A percentile compares a stretch with the other conserved stretches of the same genome.
Conservation (phyloP, 1,140 invertebrate genomes). For the Galendromus occidentalis region DNA sequence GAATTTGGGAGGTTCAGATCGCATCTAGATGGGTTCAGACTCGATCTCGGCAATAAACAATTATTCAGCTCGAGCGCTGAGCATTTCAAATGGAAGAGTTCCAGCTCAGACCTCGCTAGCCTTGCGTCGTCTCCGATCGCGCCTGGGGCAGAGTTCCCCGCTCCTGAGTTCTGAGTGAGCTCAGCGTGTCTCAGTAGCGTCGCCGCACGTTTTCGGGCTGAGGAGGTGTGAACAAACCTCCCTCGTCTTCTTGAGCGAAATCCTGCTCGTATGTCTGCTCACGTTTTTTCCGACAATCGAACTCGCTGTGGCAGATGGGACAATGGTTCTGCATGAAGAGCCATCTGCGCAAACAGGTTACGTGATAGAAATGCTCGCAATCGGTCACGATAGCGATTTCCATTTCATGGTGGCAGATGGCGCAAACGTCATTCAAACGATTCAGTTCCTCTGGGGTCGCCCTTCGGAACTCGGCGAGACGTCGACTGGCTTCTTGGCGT, state of each 20-base stretch:
- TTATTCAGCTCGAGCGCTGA: no score
- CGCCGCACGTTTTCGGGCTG: background rate
- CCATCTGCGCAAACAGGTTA: constrained; percentile 84
- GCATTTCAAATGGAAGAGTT: no score
- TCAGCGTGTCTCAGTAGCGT: no score
- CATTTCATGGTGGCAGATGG: constrained; percentile 88
- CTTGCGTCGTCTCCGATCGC: no score
- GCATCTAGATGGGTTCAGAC: no score
- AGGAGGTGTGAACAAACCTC: background rate
- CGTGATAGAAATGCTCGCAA: constrained; percentile 86
- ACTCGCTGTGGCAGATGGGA: constrained; percentile 31
- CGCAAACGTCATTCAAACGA: constrained; percentile 69
- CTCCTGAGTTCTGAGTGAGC: no score
- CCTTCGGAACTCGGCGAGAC: constrained; percentile 68
- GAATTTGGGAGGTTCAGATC: no score
- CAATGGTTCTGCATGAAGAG: constrained; percentile 54
- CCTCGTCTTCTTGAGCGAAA: background rate
- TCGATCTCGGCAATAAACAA: no score
- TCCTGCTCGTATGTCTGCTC: background rate
- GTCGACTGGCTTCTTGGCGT: constrained; percentile 68
- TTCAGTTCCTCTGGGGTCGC: constrained; percentile 54
- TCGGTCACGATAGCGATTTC: constrained; percentile 71
- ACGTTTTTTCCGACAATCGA: background rate
- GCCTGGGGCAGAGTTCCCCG: no score
- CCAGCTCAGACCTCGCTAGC: no score